Conservation (phyloP, 2,113 vertebrate species). For the Peromyscus leucopus region DNA sequence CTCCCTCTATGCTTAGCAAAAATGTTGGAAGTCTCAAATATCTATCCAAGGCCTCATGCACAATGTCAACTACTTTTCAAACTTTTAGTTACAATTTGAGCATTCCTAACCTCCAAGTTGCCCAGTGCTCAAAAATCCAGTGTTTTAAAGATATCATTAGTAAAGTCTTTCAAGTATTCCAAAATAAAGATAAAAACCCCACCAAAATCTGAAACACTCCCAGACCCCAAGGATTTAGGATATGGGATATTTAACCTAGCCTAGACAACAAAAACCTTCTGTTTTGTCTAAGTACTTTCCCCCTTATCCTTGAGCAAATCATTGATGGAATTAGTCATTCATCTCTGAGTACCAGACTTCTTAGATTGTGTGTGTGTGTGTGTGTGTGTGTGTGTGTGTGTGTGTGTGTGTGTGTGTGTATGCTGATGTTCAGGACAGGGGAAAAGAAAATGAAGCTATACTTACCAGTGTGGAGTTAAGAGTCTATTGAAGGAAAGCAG, state of each 20-base stretch:
- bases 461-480: not conserved
- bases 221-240: not conserved
- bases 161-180: not conserved
- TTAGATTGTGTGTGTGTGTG: too few species aligned
- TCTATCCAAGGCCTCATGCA: constrained; percentile 20
- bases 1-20: not conserved
- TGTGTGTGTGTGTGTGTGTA: not conserved
- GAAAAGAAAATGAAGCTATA: not conserved
- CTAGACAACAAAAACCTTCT: not conserved
- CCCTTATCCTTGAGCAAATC: not conserved
- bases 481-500: not conserved
- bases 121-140: not conserved
- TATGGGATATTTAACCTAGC: not conserved
- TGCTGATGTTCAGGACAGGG: not conserved
- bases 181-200: not conserved
- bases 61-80: constrained; percentile 42
- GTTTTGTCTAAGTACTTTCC: not conserved
- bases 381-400: not conserved
- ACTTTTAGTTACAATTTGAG: not conserved
- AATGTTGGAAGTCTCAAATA: constrained; percentile 1
- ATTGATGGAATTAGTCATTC: not conserved
- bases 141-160: not conserved
- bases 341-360: not conserved
- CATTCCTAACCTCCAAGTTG: not conserved
- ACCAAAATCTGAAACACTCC: not conserved